These are phyloP conservation scores for Drosophila nebulosa DNA, from an alignment of 1,140 invertebrate species.

Conservation along the genomic window DNA sequence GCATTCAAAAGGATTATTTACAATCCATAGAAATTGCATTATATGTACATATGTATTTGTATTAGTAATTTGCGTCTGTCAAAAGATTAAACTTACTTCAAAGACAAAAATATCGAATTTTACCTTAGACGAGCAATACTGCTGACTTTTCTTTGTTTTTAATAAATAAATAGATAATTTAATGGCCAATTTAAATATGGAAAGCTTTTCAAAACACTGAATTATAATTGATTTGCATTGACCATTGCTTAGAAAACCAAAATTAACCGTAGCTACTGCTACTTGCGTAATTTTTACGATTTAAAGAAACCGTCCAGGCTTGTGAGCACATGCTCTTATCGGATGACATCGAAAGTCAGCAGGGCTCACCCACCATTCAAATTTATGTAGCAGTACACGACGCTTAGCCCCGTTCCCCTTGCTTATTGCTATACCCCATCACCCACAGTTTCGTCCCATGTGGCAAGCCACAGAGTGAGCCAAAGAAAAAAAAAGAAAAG, in stretches of 20 bases:
- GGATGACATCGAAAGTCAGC: conserved; percentile 63
- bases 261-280: background rate
- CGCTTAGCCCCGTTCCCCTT: conserved; percentile 1
- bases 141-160: too few species aligned
- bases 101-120: background rate
- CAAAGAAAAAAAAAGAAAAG: conserved; percentile 45
- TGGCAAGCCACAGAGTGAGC: background rate
- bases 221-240: too few species aligned
- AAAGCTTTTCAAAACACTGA: too few species aligned
- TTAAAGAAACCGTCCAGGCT: background rate
- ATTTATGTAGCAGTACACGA: background rate
- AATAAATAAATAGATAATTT: too few species aligned
- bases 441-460: background rate
- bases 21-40: conserved; percentile 4
- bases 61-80: background rate
- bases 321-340: conserved; percentile 35
- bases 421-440: background rate
- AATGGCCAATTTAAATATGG: too few species aligned
- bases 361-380: conserved; percentile 11
- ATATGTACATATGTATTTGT: background rate
- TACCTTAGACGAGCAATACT: too few species aligned
- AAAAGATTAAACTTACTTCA: background rate
- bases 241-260: too few species aligned
- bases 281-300: background rate
- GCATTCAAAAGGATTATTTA: conserved; percentile 76